These are phyloP conservation scores for Muscicapa adusta DNA, from an alignment of 2,113 vertebrate species.

Conservation along the genomic window DNA sequence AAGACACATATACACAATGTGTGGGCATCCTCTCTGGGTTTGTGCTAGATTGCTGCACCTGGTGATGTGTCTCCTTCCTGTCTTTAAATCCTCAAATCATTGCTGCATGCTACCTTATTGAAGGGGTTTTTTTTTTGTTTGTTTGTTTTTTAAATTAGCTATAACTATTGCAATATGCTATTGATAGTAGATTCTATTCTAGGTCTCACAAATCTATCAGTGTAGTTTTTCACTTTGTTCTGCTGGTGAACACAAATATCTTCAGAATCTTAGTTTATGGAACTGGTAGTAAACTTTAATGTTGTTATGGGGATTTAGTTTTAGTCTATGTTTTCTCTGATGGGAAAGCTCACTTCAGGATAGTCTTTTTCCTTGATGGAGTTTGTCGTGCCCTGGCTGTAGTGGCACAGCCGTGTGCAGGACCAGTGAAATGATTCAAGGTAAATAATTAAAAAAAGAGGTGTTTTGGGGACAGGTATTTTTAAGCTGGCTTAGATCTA, in stretches of 20 bases:
- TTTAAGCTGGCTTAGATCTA: background rate
- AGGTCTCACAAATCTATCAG: background rate
- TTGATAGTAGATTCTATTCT: background rate
- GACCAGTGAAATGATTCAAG: background rate
- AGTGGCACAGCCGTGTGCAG: background rate
- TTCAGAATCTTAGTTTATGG: background rate
- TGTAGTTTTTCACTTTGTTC: background rate
- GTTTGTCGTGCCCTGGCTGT: background rate
- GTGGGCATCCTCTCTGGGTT: background rate
- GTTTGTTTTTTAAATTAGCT: background rate
- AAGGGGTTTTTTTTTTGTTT: background rate
- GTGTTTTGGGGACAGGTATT: background rate
- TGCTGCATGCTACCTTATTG: background rate
- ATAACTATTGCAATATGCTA: background rate
- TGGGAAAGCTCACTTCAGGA: background rate
- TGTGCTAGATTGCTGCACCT: background rate
- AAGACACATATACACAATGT: accelerated
- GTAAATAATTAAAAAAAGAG: background rate
- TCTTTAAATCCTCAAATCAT: background rate
- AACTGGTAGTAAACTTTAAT: background rate
- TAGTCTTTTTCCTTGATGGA: background rate
- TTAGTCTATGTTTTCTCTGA: background rate
- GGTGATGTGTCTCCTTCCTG: background rate
- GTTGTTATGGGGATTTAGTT: background rate
- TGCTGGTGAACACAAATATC: background rate